Evolutionary conservation across 2,797 vertebrate species (phyloP), one percentile per base, ranked within the genome.

Genomic region (Cephalopachus bancanus): DNA sequence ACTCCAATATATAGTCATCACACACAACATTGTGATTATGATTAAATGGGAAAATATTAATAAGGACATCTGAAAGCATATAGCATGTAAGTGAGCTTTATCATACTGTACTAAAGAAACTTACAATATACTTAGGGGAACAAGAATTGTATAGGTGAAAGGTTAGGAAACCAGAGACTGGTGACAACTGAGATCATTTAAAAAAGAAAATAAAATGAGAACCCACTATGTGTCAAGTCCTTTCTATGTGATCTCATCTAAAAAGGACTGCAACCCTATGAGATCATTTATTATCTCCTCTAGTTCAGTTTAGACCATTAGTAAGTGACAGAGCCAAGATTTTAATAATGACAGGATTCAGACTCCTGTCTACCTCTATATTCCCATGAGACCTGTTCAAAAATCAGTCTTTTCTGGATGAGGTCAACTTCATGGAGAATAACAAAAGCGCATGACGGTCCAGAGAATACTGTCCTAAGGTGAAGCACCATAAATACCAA

Each of bases 361-460:
- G 59, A 64, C 28, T 72, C 24, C 51, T 55, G 30, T 51, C 67
- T 83, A 67, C 7, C 26, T 78, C 57, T 74, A 3, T 17, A 72
- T 28, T 89, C 26, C 72, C 53, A 80, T 6, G 10, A 84, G 57
- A 83, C 7, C 7, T 33, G 33, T 59, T 91, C 80, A 81, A 93
- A 93, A 83, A 91, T 12, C 26, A 74, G 26, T 69, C 44, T 96
- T 85, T 84, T 49, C 65, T 37, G 26, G 74, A 65, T 51, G n/a
- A 94, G 33, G 59, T 44, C 83, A 85, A 64, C 10, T 75, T 89
- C 53, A 51, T 4, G 49, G 74, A 83, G 71, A 84, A 69, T 37
- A 62, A 87, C 4, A 79, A 86, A 83, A 85, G 20, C 22, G 1
- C 44, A 81, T 0, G 26, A 33, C 8, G 74, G 49, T 37, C 62